Evolutionary conservation across 2,888 invertebrate genomes (phyloP).

Genomic region (Ectemnius lituratus): DNA sequence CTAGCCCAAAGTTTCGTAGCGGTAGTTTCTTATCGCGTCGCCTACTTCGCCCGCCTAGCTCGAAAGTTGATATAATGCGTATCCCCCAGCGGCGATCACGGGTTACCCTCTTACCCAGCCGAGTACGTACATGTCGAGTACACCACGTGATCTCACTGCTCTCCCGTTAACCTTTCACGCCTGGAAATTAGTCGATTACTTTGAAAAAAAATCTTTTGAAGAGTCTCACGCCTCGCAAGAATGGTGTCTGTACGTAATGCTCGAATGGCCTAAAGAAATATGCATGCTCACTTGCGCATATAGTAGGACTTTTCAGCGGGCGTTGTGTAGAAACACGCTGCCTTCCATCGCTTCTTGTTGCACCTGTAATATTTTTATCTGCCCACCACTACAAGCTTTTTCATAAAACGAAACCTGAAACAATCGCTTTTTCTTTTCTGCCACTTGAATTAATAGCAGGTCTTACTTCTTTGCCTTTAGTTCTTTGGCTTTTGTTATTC

Average conservation of each 20-base stretch:
- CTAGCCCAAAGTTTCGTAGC: not conserved
- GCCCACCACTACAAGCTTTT: not conserved
- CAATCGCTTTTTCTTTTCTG: not conserved
- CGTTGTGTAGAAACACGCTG: too few species aligned
- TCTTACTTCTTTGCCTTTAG: not conserved
- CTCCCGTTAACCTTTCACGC: constrained; percentile 44
- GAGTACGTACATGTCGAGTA: constrained; percentile 29
- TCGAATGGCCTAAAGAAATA: not conserved
- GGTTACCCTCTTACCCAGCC: constrained; percentile 10
- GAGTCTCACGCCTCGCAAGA: not conserved
- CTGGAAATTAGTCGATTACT: constrained; percentile 31
- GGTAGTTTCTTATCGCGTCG: constrained; percentile 1
- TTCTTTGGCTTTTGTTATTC: not conserved
- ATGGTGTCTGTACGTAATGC: not conserved
- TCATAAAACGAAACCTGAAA: not conserved
- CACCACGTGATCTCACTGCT: constrained; percentile 46
- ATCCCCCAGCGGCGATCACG: constrained; percentile 17
- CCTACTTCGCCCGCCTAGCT: not conserved
- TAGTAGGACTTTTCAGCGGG: not conserved
- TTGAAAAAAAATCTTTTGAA: constrained; percentile 3
- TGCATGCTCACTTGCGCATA: not conserved
- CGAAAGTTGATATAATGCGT: not conserved
- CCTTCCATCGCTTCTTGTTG: not conserved
- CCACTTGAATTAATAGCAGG: not conserved
- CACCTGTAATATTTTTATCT: not conserved